Evolutionary conservation across 2,113 vertebrate genomes (phyloP).

Genomic region (Nematolebias whitei): DNA sequence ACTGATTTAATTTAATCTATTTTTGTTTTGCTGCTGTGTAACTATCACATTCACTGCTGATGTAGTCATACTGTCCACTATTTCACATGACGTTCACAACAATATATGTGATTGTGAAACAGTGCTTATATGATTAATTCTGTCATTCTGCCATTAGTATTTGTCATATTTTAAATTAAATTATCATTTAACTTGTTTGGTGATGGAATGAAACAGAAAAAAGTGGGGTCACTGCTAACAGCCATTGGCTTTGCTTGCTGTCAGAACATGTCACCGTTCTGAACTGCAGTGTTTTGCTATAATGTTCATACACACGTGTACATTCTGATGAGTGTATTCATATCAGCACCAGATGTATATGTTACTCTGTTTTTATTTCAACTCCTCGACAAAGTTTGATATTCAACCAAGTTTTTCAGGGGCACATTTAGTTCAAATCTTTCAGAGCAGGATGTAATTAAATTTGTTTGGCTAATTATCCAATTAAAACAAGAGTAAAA

Average conservation of each 20-base stretch:
- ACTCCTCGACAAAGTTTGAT: conserved; percentile 40
- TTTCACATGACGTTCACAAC: not conserved
- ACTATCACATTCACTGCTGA: not conserved
- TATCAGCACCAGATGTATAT: too few species aligned
- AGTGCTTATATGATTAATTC: not conserved
- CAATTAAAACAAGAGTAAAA: conserved; percentile 64
- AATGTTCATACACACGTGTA: too few species aligned
- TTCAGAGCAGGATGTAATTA: conserved; percentile 64
- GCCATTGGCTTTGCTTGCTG: too few species aligned
- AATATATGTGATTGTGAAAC: not conserved
- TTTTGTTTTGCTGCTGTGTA: not conserved
- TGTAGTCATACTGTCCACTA: not conserved
- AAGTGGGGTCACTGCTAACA: too few species aligned
- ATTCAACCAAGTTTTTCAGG: conserved; percentile 53
- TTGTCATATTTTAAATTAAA: not conserved
- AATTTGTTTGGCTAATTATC: conserved; percentile 70
- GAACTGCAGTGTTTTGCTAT: too few species aligned
- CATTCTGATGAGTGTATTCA: too few species aligned
- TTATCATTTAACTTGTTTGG: not conserved
- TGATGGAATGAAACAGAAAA: too few species aligned
- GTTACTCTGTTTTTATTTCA: too few species aligned
- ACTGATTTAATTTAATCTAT: conserved; percentile 26
- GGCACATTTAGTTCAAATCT: conserved; percentile 58
- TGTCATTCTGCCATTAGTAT: conserved; percentile 7
- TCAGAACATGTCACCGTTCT: too few species aligned